Base-by-base conservation (phyloP, 2,888 invertebrate species). In the Cephonodes hylas region DNA sequence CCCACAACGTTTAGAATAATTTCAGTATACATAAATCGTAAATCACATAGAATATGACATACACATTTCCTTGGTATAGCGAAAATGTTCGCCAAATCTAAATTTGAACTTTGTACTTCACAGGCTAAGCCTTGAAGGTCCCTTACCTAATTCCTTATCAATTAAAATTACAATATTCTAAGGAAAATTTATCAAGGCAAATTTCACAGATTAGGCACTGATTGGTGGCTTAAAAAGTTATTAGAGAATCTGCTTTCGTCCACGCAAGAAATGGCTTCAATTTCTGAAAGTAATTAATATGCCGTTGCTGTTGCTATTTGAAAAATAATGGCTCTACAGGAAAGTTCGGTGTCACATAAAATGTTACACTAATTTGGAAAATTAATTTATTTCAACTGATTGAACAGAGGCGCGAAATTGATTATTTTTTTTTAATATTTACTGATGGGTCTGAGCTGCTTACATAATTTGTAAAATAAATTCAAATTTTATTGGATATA, bases 211-310 rank as follows among this genome's bases (percentile, higher is more conserved):
- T 84, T 79, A 81, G 71, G 73, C 67, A 68, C 71, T 83, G 82
- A 87, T 87, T 85, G 84, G 79, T 67, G 72, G 84, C 84, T 89
- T 83, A 81, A 77, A 70, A 81, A 76, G 75, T 81, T 73, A 84
- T 53, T 53, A 85, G 81, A 81, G 71, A 67, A 72, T 75, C 72
- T 72, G 68, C 65, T 62, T 59, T 48, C 42, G 62, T 64, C 60
- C 64, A 61, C 63, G 67, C 59, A 62, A 62, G 64, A 67, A 69
- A 46, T 46, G 20, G 69, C 69, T 70, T 66, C 73, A 72, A 67
- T 70, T 71, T 72, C 64, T 66, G 62, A 64, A 68, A 63, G 66
- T 69, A 72, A 79, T 80, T 77, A 76, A 72, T 72, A 77, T 80
- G 77, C 71, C 34, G 64, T 59, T 63, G 63, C 60, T 58, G 44